phyloP scores from a whole-genome alignment of 2,888 invertebrate species.

The Ophion slaviceki region DNA sequence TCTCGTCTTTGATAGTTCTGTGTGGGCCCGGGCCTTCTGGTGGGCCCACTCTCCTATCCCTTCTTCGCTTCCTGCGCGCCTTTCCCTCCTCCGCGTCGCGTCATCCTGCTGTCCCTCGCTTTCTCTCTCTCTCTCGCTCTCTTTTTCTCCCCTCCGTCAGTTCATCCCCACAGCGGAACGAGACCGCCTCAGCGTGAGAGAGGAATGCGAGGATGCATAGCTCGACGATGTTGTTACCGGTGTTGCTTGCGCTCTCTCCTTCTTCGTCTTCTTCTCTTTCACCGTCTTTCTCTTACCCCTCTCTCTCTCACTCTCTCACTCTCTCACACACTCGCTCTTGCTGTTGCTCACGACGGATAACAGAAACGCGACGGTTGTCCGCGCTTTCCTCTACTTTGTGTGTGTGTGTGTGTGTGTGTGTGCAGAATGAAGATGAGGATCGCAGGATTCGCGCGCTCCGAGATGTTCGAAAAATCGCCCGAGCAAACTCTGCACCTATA shows the following conservation, averaged over 20 bases:
- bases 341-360: background rate
- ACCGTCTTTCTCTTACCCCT: slow-evolving; percentile 29
- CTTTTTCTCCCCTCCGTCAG: slow-evolving; percentile 47
- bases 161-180: slow-evolving; percentile 63
- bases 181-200: slow-evolving; percentile 81
- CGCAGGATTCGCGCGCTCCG: slow-evolving; percentile 23
- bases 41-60: slow-evolving; percentile 41
- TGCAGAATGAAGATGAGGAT: slow-evolving; percentile 15
- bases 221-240: slow-evolving; percentile 76
- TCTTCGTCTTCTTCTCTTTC: slow-evolving; percentile 35
- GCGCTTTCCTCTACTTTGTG: slow-evolving; percentile 20
- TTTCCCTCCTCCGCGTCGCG: slow-evolving; percentile 21
- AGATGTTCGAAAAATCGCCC: slow-evolving; percentile 24
- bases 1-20: slow-evolving; percentile 78
- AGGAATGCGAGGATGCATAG: slow-evolving; percentile 82
- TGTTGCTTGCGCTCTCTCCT: slow-evolving; percentile 64
- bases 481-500: background rate
- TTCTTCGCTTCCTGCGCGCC: slow-evolving; percentile 8
- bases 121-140: slow-evolving; percentile 64
- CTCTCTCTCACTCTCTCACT: slow-evolving; percentile 55
- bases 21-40: slow-evolving; percentile 67
- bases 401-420: slow-evolving; percentile 15
- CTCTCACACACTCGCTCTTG: slow-evolving; percentile 16
- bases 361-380: slow-evolving; percentile 43
- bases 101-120: slow-evolving; percentile 55